Percentiles rank a stretch among this genome's conserved stretches.
Evolutionary conservation across 2,113 vertebrate genomes (phyloP).

Genomic region (Boleophthalmus pectinirostris): DNA sequence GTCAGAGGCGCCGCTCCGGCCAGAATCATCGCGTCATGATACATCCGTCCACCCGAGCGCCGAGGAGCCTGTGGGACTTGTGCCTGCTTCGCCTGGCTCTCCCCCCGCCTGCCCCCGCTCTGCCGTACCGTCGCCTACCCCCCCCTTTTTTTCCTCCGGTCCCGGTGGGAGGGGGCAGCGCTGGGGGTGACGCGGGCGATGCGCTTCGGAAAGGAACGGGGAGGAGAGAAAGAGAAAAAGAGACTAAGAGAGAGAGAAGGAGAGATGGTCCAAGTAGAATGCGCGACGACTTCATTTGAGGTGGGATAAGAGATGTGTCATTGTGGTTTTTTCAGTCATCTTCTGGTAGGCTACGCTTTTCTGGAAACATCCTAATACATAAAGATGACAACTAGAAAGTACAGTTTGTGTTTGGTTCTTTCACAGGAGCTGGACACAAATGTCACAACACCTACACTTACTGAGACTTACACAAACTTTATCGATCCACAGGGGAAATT

Average conservation of each 20-base stretch:
- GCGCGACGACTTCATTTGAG: no score
- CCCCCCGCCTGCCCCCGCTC: background rate
- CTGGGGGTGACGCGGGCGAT: background rate
- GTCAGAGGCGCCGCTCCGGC: conserved; percentile 16
- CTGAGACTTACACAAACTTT: no score
- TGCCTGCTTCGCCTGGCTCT: background rate
- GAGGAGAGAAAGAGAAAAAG: background rate
- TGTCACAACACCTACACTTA: no score
- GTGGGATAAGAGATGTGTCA: no score
- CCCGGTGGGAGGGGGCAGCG: conserved; percentile 4
- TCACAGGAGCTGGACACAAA: no score
- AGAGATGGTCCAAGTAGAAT: background rate
- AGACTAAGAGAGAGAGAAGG: background rate
- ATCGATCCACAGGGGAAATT: no score
- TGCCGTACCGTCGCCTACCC: background rate
- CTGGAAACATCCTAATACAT: no score
- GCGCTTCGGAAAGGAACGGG: background rate
- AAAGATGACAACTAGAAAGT: no score
- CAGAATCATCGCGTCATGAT: conserved; percentile 47
- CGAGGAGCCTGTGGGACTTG: conserved; percentile 31
- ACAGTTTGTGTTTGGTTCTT: no score
- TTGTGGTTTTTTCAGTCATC: no score
- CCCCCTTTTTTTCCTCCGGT: background rate
- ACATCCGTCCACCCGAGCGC: conserved; percentile 7
- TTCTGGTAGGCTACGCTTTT: no score